Conservation (phyloP, 2,113 vertebrate genomes). For the Phrynosoma platyrhinos region DNA sequence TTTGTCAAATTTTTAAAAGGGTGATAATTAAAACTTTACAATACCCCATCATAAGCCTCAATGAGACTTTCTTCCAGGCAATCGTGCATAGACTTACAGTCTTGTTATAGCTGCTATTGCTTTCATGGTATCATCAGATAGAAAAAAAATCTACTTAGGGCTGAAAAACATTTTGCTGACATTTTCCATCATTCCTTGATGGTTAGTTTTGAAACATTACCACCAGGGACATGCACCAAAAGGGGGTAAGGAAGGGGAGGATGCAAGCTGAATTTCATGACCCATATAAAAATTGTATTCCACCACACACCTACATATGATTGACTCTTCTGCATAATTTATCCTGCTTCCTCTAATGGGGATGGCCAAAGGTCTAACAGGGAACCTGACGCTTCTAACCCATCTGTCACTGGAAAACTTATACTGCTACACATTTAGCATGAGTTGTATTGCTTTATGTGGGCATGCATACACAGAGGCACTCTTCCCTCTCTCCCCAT, state of each 20-base stretch:
- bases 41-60: too few relatives aligned
- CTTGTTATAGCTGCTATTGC: neutral
- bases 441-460: neutral
- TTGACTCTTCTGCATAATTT: constrained; percentile 7
- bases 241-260: neutral
- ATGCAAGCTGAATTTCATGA: neutral
- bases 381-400: too few relatives aligned
- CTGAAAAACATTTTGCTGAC: neutral
- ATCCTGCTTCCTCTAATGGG: neutral
- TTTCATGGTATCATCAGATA: neutral
- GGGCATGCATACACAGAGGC: neutral
- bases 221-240: neutral
- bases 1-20: too few relatives aligned
- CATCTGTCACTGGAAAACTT: neutral
- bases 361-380: neutral
- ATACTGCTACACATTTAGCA: neutral
- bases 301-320: neutral
- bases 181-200: neutral
- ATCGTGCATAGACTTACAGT: neutral
- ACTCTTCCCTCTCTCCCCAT: neutral
- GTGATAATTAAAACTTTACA: too few relatives aligned
- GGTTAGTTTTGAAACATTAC: neutral
- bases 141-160: neutral
- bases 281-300: neutral
- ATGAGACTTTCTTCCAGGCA: neutral